Conservation (phyloP, 1,140 invertebrate species). For the Calephelis nemesis region DNA sequence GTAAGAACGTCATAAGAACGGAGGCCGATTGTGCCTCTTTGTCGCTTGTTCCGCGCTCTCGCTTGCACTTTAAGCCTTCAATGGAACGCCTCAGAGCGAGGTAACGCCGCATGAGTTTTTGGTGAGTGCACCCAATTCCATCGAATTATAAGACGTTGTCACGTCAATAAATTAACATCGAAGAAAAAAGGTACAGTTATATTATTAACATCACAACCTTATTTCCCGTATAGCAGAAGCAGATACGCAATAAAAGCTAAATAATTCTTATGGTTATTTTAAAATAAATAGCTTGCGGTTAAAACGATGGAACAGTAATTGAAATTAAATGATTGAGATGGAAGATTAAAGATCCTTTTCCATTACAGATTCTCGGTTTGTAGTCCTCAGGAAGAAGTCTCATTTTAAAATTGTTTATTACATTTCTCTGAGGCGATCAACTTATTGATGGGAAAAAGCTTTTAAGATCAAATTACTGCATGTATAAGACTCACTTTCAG, state of each 20-base stretch:
- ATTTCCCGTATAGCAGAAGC: background rate
- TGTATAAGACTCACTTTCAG: background rate
- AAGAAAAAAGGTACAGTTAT: background rate
- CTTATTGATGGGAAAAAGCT: too few relatives aligned
- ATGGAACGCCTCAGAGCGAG: too few relatives aligned
- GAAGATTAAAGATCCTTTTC: slow-evolving; percentile 62
- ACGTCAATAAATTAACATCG: too few relatives aligned
- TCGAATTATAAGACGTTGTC: too few relatives aligned
- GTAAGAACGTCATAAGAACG: too few relatives aligned
- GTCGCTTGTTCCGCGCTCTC: too few relatives aligned
- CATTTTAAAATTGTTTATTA: background rate
- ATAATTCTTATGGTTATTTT: background rate
- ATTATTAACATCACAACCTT: background rate
- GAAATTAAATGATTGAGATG: slow-evolving; percentile 20
- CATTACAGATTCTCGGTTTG: slow-evolving; percentile 59
- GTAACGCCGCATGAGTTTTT: too few relatives aligned
- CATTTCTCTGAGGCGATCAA: too few relatives aligned
- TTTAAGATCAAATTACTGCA: background rate
- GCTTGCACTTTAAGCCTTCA: too few relatives aligned
- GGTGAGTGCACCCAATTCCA: too few relatives aligned
- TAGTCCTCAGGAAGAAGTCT: background rate
- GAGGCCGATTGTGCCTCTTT: too few relatives aligned
- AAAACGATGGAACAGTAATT: slow-evolving; percentile 3
- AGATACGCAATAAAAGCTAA: background rate
- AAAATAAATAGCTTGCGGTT: slow-evolving; percentile 12